Percentiles rank a stretch among this genome's conserved stretches.
Evolutionary conservation across 2,888 invertebrate genomes (phyloP).

Genomic region (Leistus spinibarbis): DNA sequence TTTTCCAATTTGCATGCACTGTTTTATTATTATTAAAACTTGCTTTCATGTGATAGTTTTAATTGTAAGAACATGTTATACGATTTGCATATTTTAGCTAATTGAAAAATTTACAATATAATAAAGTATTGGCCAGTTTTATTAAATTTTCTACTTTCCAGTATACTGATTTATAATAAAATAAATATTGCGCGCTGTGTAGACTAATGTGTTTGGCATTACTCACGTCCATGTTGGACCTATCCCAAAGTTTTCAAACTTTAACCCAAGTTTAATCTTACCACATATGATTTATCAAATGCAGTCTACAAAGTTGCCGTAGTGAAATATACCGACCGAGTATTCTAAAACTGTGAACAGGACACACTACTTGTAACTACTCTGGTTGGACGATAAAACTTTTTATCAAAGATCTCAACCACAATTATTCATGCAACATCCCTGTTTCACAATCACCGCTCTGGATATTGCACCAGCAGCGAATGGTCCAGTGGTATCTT

Average conservation of each 20-base stretch:
- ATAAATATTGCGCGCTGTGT: too few relatives aligned
- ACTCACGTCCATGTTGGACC: background rate
- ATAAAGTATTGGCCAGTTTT: too few relatives aligned
- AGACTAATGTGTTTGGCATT: background rate
- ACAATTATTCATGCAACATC: conserved; percentile 10
- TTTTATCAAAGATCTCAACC: conserved; percentile 17
- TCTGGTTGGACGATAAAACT: conserved; percentile 20
- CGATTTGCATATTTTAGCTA: too few relatives aligned
- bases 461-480: background rate
- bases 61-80: too few relatives aligned
- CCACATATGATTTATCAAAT: background rate
- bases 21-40: too few relatives aligned
- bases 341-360: background rate
- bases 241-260: background rate
- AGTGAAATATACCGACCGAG: background rate
- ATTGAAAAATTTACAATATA: too few relatives aligned
- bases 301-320: background rate
- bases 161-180: too few relatives aligned
- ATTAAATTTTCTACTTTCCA: too few relatives aligned
- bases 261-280: background rate
- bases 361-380: background rate
- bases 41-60: too few relatives aligned
- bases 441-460: background rate
- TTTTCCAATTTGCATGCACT: too few relatives aligned
- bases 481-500: background rate